Evolutionary conservation across 2,113 vertebrate species (phyloP), one percentile per base, ranked within the genome.

Genomic region (Prunella fulvescens): DNA sequence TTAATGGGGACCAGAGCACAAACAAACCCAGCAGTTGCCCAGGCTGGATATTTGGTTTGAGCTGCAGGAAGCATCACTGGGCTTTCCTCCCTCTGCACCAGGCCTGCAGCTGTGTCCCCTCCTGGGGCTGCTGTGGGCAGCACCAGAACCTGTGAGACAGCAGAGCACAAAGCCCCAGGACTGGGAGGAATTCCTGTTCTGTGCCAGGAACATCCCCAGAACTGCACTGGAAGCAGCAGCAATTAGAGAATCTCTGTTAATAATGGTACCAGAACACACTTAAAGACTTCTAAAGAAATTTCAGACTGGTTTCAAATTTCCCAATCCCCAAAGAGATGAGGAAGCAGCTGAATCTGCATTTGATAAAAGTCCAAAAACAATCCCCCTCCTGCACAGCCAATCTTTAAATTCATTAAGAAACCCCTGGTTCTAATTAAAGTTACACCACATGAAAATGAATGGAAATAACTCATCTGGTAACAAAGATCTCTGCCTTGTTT

Each of bases 161-260:
- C 73, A 84, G 26, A 10, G 67, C 53, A 82, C 45, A 87, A 78
- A 81, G 73, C 79, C 56, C 14, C 7, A 92, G 37, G 51, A n/a
- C 56, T 77, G 77, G 39, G 54, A 81, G 86, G 92, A 90, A 88
- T 92, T 53, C 69, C 90, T 62, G 25, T 22, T 33, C 48, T 89
- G 83, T 14, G 86, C 82, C 24, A 91, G 42, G 81, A 86, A 67
- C 54, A 80, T 70, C 74, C 95, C 79, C 83, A 92, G 92, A 95
- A 94, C 93, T 95, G 64, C 25, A 88, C 72, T 95, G 93, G 89
- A 92, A 93, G 54, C 56, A 95, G 57, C 80, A 87, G 42, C 76
- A 93, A 92, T 95, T 96, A 96, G 74, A 95, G 93, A 82, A 71
- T 79, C 61, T 95, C 93, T 80, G 62, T 96, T 96, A 87, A 95